Evolutionary conservation across 2,888 invertebrate genomes (phyloP).

Genomic region (Siphlonurus alternatus): DNA sequence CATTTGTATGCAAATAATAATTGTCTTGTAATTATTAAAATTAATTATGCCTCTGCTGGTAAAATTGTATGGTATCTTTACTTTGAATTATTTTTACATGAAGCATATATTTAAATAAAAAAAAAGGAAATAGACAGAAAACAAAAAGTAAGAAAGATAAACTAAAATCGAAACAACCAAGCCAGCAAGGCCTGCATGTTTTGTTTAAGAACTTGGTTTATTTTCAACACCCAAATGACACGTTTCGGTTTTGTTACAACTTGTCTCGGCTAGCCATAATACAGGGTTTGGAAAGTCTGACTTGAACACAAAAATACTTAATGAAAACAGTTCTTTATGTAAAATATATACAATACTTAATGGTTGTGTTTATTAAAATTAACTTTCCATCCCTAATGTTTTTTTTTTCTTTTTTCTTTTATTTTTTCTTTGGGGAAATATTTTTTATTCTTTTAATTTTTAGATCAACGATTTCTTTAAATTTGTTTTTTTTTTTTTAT

Average conservation of each 20-base stretch:
- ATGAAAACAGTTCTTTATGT: slow-evolving; percentile 15
- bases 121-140: too few species aligned
- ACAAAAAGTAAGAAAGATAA: too few species aligned
- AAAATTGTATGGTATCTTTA: too few species aligned
- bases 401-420: slow-evolving; percentile 9
- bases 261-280: slow-evolving; percentile 14
- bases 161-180: not conserved
- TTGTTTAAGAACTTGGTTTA: slow-evolving; percentile 16
- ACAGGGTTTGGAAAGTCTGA: slow-evolving; percentile 16
- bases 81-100: too few species aligned
- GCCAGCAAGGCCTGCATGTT: not conserved
- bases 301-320: slow-evolving; percentile 14
- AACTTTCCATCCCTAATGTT: slow-evolving; percentile 15
- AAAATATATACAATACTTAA: slow-evolving; percentile 16
- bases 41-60: too few species aligned
- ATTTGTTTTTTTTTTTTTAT: slow-evolving; percentile 5
- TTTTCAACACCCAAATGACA: slow-evolving; percentile 16
- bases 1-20: too few species aligned
- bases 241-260: slow-evolving; percentile 14
- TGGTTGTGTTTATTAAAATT: slow-evolving; percentile 12
- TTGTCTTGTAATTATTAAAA: too few species aligned
- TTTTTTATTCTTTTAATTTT: not conserved
- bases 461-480: not conserved
- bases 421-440: not conserved
- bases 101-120: too few species aligned